phyloP scores from a whole-genome alignment of 2,113 vertebrate genomes.

The Zapornia atra region DNA sequence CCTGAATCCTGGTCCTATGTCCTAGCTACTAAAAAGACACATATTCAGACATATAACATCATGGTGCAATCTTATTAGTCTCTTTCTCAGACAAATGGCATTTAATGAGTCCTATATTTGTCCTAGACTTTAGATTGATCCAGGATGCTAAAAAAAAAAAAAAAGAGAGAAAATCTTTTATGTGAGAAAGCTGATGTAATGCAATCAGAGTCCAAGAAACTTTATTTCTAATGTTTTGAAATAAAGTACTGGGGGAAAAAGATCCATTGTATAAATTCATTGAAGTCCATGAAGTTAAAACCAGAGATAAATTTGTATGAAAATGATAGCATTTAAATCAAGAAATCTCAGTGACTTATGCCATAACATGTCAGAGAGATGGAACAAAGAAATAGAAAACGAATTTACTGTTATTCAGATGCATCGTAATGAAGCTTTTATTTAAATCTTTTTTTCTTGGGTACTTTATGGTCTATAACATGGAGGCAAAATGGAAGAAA shows the following conservation, averaged over 20 bases:
- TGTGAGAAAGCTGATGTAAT: conserved; percentile 14
- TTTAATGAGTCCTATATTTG: conserved; percentile 54
- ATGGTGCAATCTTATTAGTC: not conserved
- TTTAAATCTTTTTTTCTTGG: not conserved
- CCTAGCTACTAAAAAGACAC: conserved; percentile 1
- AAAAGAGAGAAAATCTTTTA: not conserved
- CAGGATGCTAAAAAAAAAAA: conserved; percentile 1
- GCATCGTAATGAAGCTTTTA: not conserved
- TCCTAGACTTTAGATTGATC: conserved; percentile 6
- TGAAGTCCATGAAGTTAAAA: not conserved
- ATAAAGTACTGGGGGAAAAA: not conserved
- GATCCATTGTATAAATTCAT: not conserved
- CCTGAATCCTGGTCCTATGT: conserved; percentile 1
- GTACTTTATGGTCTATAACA: not conserved
- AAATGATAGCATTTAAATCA: not conserved
- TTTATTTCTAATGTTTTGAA: not conserved
- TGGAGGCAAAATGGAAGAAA: not conserved
- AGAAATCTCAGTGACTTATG: not conserved
- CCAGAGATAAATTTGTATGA: not conserved
- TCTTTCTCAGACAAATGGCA: conserved; percentile 24
- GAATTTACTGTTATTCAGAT: not conserved
- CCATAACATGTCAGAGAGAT: not conserved
- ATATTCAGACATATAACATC: conserved; percentile 7
- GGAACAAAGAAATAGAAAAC: not conserved
- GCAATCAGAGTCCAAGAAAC: not conserved